Evolutionary conservation across 2,888 invertebrate genomes (phyloP), one percentile per base, ranked within the genome.

Genomic region (Aquatica leii): DNA sequence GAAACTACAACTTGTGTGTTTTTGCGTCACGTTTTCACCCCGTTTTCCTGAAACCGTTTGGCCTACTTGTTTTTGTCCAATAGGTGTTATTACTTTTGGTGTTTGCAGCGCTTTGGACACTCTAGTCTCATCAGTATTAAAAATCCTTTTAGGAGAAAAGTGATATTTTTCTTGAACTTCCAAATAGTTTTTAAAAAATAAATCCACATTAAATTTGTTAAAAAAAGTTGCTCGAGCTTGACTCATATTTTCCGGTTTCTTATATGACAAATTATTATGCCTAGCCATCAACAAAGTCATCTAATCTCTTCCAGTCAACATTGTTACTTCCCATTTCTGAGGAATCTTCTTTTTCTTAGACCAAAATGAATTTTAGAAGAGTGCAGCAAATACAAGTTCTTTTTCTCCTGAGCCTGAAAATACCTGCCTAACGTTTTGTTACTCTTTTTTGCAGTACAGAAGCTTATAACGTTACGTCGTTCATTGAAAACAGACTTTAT

Each of bases 201-300:
- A n/a, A n/a, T n/a, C n/a, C n/a, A n/a, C n/a, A n/a, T n/a, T n/a
- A n/a, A n/a, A n/a, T n/a, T n/a, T n/a, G n/a, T n/a, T n/a, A n/a
- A n/a, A n/a, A n/a, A n/a, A 5, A 21, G 53, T 21, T 12, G 40
- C 53, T 37, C 72, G 37, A 8, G 69, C 65, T 48, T 62, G 62
- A 50, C 69, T 73, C 2, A 69, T 73, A 52, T 67, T 67, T 69
- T 73, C 64, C 9, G 68, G 68, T 56, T n/a, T n/a, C n/a, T n/a
- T n/a, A n/a, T n/a, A n/a, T n/a, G n/a, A n/a, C n/a, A n/a, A n/a
- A n/a, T n/a, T 50, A 15, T 64, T 59, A 48, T 66, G 55, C 14
- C 69, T 50, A 1, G 18, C 56, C 67, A 69, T 69, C 14, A 68
- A 65, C 21, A 48, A 20, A 41, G 62, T 50, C 46, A 69, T 60